Evolutionary conservation across 2,113 vertebrate genomes (phyloP).

Genomic region (Leuciscus idus): DNA sequence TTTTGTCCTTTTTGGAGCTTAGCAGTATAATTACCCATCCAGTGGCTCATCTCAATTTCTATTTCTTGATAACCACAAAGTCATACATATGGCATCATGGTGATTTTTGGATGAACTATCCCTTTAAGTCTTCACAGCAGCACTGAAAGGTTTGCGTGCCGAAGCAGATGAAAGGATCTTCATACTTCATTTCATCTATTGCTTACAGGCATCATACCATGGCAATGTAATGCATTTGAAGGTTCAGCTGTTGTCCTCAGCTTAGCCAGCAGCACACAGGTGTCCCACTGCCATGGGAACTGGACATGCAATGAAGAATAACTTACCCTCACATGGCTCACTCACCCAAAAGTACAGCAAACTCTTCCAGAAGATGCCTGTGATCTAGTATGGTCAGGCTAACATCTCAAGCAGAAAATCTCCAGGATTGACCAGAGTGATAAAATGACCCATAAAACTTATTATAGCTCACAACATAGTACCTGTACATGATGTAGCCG

Average conservation of each 20-base stretch:
- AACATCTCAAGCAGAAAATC: background rate
- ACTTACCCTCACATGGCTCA: background rate
- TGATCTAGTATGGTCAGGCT: background rate
- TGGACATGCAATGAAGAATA: background rate
- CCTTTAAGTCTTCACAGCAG: background rate
- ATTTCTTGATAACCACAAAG: background rate
- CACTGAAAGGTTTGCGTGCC: background rate
- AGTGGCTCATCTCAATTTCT: no score
- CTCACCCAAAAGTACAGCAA: background rate
- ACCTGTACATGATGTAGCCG: constrained; percentile 93
- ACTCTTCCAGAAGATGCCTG: background rate
- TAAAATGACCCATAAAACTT: background rate
- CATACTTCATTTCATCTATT: constrained; percentile 33
- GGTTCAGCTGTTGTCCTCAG: constrained; percentile 45
- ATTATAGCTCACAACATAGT: constrained; percentile 12
- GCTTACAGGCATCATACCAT: constrained; percentile 27
- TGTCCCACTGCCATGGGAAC: constrained; percentile 12
- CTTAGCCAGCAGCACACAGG: constrained; percentile 27
- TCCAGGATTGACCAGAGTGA: background rate
- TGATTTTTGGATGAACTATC: background rate
- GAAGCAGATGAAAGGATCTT: constrained; percentile 34
- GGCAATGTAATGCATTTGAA: constrained; percentile 38
- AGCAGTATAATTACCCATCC: background rate
- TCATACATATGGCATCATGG: background rate
- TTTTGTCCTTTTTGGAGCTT: background rate